A percentile compares a stretch with the other conserved stretches of the same genome.
Evolutionary conservation across 1,140 invertebrate genomes (phyloP).

Genomic region (Chymomyza costata): DNA sequence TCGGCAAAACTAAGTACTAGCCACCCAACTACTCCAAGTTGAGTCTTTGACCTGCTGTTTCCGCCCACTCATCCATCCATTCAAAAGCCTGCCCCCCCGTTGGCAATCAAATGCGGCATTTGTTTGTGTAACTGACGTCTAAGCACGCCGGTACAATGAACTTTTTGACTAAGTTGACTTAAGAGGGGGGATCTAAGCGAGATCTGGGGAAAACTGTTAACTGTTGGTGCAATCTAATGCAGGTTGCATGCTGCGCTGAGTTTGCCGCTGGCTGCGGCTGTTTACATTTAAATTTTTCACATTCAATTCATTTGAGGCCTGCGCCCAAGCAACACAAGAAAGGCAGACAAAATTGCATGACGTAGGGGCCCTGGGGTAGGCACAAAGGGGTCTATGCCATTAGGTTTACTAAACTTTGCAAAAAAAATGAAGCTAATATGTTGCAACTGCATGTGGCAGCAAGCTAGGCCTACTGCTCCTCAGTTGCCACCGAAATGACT

Average conservation of each 20-base stretch:
- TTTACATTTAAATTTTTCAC: conserved; percentile 73
- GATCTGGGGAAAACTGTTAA: too few relatives aligned
- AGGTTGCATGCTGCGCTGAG: conserved; percentile 43
- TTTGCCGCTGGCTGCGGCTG: conserved; percentile 64
- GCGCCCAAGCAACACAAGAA: conserved; percentile 32
- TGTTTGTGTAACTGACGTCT: conserved; percentile 56
- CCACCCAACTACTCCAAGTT: too few relatives aligned
- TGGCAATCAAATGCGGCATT: conserved; percentile 68
- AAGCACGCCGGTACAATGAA: conserved; percentile 65
- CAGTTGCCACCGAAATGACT: conserved; percentile 50
- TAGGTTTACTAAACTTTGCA: conserved; percentile 50
- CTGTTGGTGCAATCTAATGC: background rate
- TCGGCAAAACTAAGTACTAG: too few relatives aligned
- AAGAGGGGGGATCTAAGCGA: too few relatives aligned
- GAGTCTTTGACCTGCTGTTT: conserved; percentile 45
- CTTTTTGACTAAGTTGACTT: conserved; percentile 45
- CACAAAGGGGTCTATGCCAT: background rate
- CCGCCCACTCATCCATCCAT: too few relatives aligned
- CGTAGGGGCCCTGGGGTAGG: conserved; percentile 1
- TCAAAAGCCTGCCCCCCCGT: too few relatives aligned
- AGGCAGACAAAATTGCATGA: conserved; percentile 64
- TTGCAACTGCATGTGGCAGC: conserved; percentile 49
- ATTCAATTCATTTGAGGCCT: conserved; percentile 72
- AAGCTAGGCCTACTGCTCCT: background rate
- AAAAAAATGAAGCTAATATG: conserved; percentile 70